Percentiles rank a stretch among this genome's conserved stretches.
Evolutionary conservation across 2,797 vertebrate genomes (phyloP).

Genomic region (Neopelma chrysocephalum): DNA sequence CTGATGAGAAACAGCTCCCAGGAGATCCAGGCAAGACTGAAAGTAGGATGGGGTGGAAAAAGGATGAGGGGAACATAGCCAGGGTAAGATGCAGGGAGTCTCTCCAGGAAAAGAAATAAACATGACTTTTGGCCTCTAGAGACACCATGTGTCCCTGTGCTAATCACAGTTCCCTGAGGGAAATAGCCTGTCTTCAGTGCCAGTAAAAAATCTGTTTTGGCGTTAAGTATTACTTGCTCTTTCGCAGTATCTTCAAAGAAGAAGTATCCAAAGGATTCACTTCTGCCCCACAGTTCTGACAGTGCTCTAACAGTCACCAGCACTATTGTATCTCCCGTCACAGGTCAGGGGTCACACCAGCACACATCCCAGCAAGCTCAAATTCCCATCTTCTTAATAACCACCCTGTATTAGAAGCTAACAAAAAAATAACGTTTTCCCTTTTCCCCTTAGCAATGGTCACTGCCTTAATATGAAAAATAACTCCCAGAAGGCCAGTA

Average conservation of each 20-base stretch:
- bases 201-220: neutral
- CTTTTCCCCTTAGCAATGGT: neutral
- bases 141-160: neutral
- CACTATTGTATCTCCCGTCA: neutral
- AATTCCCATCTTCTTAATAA: neutral
- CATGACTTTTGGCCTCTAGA: neutral
- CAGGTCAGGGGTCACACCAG: neutral
- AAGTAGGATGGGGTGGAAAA: neutral
- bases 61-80: neutral
- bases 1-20: neutral
- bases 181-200: neutral
- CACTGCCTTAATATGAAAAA: constrained; percentile 12
- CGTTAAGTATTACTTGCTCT: neutral
- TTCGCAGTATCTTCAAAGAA: neutral
- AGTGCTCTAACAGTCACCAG: neutral
- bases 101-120: constrained; percentile 1
- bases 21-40: neutral
- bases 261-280: neutral
- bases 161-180: neutral
- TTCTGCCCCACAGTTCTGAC: neutral
- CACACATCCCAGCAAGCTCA: neutral
- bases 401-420: neutral
- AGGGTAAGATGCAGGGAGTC: neutral
- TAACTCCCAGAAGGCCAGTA: constrained; percentile 7
- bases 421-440: neutral